phyloP scores from a whole-genome alignment of 2,113 vertebrate genomes.

The Syrmaticus mikado region DNA sequence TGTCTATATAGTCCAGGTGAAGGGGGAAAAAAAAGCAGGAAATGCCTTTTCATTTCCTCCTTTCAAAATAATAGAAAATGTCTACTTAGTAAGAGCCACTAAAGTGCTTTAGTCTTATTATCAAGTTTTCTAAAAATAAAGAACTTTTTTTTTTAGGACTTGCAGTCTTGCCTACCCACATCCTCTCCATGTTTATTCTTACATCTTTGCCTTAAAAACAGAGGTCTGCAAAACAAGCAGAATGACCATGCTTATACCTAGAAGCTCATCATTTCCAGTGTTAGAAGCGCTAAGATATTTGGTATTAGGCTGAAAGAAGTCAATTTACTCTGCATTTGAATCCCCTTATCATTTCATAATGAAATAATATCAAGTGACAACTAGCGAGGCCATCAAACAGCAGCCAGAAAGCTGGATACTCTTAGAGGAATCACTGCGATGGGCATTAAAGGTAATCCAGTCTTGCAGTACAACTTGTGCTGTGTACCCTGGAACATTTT shows the following conservation, averaged over 20 bases:
- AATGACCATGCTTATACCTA: background rate
- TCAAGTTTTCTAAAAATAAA: background rate
- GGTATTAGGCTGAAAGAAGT: background rate
- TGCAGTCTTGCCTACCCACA: background rate
- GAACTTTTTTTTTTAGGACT: background rate
- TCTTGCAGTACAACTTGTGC: background rate
- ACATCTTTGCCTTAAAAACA: background rate
- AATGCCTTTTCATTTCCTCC: background rate
- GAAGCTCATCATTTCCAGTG: background rate
- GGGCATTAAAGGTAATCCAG: background rate
- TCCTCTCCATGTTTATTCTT: background rate
- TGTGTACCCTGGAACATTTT: background rate
- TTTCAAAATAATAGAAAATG: background rate
- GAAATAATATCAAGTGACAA: background rate
- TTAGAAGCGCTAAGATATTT: background rate
- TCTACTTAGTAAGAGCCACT: background rate
- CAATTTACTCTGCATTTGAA: background rate
- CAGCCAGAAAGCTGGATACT: background rate
- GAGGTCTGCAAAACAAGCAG: background rate
- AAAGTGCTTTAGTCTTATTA: background rate
- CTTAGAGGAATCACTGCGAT: background rate
- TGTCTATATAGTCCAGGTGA: background rate
- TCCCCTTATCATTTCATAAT: background rate
- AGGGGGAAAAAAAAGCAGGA: background rate
- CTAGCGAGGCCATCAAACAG: background rate